phyloP scores from a whole-genome alignment of 2,113 vertebrate genomes.

The Pomatostomus ruficeps region DNA sequence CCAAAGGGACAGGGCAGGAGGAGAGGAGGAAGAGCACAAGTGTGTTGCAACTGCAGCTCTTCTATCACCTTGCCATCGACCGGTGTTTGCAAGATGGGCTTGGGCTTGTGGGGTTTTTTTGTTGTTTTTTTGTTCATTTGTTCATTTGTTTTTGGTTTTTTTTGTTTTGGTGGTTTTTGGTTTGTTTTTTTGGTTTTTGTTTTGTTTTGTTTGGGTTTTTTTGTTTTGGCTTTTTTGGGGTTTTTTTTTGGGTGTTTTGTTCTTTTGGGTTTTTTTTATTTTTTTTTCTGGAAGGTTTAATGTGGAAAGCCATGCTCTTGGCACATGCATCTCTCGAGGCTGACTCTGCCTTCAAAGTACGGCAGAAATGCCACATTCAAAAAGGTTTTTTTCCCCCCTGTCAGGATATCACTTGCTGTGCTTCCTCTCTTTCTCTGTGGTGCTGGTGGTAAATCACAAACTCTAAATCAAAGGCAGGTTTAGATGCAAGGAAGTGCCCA shows the following conservation, averaged over 20 bases:
- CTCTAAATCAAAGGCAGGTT: background rate
- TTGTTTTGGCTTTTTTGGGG: too few species aligned
- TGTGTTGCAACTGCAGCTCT: rapidly evolving
- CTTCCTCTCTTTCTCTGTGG: background rate
- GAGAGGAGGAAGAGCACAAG: background rate
- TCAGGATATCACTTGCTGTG: background rate
- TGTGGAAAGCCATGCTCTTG: background rate
- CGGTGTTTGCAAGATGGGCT: background rate
- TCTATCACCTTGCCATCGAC: background rate
- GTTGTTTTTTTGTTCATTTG: too few species aligned
- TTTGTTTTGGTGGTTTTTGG: too few species aligned
- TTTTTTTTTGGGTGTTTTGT: too few species aligned
- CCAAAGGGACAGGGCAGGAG: background rate
- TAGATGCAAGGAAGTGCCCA: background rate
- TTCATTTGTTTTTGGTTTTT: too few species aligned
- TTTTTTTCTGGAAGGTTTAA: background rate
- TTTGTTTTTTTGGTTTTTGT: too few species aligned
- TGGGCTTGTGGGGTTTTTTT: background rate
- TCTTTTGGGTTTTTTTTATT: too few species aligned
- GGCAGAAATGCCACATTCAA: background rate
- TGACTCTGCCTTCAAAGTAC: background rate
- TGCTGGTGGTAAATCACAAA: background rate
- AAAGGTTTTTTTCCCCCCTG: rapidly evolving
- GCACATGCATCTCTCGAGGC: background rate
- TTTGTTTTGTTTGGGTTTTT: too few species aligned